Evolutionary conservation across 2,113 vertebrate genomes (phyloP).

Genomic region (Grus americana): DNA sequence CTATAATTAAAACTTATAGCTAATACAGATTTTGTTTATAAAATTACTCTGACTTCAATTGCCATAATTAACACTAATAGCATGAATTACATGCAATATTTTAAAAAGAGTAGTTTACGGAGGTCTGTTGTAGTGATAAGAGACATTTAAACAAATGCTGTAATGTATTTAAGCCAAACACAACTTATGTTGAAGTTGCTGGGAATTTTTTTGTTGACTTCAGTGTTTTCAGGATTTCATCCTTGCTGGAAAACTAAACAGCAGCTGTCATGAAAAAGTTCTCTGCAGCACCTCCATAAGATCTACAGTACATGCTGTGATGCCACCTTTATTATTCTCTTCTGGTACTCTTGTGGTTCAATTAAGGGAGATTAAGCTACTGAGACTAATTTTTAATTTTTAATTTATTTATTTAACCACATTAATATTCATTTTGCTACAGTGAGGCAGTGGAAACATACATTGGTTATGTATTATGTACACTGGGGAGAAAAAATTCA

Average conservation of each 20-base stretch:
- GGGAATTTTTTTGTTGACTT: not conserved
- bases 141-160: not conserved
- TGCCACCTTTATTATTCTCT: not conserved
- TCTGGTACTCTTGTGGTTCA: not conserved
- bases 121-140: not conserved
- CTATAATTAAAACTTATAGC: not conserved
- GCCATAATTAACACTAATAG: not conserved
- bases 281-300: not conserved
- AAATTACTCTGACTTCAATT: not conserved
- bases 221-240: not conserved
- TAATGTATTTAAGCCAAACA: not conserved
- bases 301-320: not conserved
- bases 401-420: not conserved
- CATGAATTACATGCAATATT: not conserved
- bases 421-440: not conserved
- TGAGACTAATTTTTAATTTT: not conserved
- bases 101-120: not conserved
- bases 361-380: not conserved
- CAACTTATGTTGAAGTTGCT: not conserved
- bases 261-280: not conserved
- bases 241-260: not conserved
- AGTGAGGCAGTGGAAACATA: not conserved
- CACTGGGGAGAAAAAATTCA: not conserved
- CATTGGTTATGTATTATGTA: not conserved
- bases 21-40: conserved; percentile 1